These are phyloP conservation scores for Philotrypesis tridentata DNA, from an alignment of 1,140 invertebrate genomes.

Conservation along the genomic window DNA sequence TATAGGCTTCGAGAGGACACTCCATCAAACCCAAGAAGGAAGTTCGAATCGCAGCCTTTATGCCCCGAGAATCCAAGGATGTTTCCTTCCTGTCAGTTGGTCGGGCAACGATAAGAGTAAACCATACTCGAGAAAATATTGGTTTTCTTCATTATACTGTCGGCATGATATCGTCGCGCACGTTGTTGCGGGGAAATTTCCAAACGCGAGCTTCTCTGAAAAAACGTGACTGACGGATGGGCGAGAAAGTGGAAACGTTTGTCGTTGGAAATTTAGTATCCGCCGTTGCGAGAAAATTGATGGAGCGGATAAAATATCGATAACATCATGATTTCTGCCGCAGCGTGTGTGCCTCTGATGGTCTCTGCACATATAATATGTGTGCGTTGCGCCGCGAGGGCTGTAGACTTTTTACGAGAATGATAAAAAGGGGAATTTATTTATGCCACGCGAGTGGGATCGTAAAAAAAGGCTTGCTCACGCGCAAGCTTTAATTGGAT, in stretches of 20 bases:
- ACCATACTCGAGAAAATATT: constrained; percentile 23
- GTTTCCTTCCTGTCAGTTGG: constrained; percentile 66
- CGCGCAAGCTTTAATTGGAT: constrained; percentile 4
- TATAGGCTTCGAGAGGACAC: constrained; percentile 67
- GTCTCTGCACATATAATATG: neutral
- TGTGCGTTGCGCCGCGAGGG: neutral
- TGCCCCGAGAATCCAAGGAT: constrained; percentile 63
- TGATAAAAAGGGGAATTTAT: constrained; percentile 20
- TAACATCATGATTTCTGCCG: constrained; percentile 26
- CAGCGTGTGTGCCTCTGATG: neutral
- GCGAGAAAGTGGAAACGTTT: constrained; percentile 15
- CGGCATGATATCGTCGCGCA: neutral
- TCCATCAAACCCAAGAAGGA: constrained; percentile 67
- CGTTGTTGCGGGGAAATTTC: neutral
- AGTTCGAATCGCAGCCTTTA: constrained; percentile 61
- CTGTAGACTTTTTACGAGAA: constrained; percentile 17
- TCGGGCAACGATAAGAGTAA: constrained; percentile 68
- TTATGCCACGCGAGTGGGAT: neutral
- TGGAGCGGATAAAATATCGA: constrained; percentile 31
- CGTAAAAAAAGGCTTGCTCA: neutral
- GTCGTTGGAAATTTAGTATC: constrained; percentile 24
- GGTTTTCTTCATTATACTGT: constrained; percentile 4
- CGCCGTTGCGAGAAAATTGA: constrained; percentile 18
- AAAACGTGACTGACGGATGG: constrained; percentile 15
- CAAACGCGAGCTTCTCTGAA: neutral